phyloP scores from a whole-genome alignment of 2,797 vertebrate genomes.

The Sebastes cheni region DNA sequence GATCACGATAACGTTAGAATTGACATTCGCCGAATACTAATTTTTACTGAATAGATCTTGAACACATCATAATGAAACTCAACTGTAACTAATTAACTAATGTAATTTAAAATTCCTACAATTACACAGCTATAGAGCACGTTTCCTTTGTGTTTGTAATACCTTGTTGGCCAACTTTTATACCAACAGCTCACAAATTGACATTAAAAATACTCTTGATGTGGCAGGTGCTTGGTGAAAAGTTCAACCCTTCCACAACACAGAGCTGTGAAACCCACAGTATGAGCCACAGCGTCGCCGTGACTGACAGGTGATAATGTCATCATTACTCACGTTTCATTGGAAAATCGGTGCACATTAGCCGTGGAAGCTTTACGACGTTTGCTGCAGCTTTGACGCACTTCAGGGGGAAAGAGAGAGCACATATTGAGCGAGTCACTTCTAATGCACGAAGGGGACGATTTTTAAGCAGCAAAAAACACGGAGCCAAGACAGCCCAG shows the following conservation, averaged over 20 bases:
- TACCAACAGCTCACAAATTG: constrained; percentile 5
- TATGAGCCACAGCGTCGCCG: neutral
- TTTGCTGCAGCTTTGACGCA: constrained; percentile 50
- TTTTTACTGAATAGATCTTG: too few relatives aligned
- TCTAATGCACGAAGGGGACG: constrained; percentile 17
- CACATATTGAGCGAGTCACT: constrained; percentile 49
- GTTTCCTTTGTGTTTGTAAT: neutral
- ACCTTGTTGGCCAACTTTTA: neutral
- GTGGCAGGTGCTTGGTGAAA: constrained; percentile 49
- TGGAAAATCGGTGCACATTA: constrained; percentile 50
- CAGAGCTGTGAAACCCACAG: constrained; percentile 34
- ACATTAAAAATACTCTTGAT: constrained; percentile 3
- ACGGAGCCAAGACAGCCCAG: neutral
- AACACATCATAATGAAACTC: too few relatives aligned
- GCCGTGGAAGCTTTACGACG: constrained; percentile 28
- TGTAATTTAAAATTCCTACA: neutral
- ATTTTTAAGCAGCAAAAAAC: constrained; percentile 32
- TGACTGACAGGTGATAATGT: constrained; percentile 51
- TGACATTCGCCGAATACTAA: too few relatives aligned
- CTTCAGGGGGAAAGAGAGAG: constrained; percentile 9
- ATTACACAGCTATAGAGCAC: neutral
- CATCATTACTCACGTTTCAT: constrained; percentile 43
- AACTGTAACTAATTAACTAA: too few relatives aligned
- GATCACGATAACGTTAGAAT: too few relatives aligned
- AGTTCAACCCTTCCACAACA: constrained; percentile 9